Conservation (phyloP, 2,797 vertebrate genomes). For the Diceros bicornis region DNA sequence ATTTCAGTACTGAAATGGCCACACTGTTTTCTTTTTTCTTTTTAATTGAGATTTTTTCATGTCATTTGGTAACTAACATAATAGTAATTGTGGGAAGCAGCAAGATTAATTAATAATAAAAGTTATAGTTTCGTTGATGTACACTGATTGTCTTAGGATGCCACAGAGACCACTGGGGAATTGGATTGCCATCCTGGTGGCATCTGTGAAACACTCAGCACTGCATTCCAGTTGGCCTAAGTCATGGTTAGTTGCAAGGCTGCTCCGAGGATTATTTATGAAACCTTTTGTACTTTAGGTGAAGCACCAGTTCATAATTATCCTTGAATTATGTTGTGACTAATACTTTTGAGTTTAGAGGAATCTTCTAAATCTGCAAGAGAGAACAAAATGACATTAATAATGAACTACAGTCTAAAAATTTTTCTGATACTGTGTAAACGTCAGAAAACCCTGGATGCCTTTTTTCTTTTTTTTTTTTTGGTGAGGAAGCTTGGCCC, state of each 20-base stretch:
- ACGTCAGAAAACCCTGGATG: background rate
- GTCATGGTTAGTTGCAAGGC: background rate
- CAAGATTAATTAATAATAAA: background rate
- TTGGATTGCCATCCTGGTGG: background rate
- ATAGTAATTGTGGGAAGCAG: background rate
- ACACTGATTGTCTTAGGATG: background rate
- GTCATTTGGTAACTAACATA: background rate
- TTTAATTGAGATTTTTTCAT: background rate
- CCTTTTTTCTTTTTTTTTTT: background rate
- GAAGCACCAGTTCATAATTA: background rate
- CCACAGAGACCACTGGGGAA: background rate
- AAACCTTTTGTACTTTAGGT: background rate
- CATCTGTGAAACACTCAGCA: background rate
- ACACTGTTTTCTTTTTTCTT: background rate
- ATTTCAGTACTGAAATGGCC: background rate
- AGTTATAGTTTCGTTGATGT: background rate
- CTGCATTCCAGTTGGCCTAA: background rate
- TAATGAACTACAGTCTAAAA: background rate
- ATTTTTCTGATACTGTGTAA: background rate
- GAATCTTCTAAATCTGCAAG: background rate
- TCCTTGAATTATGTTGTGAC: background rate
- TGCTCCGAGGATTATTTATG: background rate
- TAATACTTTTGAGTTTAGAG: conserved; percentile 11
- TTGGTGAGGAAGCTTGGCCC: too few relatives aligned
- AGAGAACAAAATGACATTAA: background rate